Evolutionary conservation across 2,113 vertebrate species (phyloP).

Genomic region (Taxidea taxus): DNA sequence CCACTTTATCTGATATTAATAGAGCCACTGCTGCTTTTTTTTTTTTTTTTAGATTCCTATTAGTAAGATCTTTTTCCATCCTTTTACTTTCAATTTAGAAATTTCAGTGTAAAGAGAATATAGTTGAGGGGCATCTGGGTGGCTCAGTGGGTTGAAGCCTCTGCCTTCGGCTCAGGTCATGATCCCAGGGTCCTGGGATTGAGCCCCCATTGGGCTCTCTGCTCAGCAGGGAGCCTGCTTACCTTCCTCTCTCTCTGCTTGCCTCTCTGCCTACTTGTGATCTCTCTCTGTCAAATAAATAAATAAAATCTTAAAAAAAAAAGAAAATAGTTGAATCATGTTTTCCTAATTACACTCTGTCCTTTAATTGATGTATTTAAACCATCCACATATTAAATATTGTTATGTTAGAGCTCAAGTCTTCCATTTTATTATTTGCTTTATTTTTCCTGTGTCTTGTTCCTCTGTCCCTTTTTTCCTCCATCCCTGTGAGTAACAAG

Average conservation of each 20-base stretch:
- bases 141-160: too few species aligned
- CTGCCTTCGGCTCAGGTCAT: too few species aligned
- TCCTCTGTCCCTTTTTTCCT: neutral
- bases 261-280: too few species aligned
- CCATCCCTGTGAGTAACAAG: neutral
- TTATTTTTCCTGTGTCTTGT: neutral
- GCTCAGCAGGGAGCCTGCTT: too few species aligned
- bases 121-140: too few species aligned
- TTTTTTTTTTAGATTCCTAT: neutral
- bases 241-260: too few species aligned
- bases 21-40: neutral
- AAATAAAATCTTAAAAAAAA: too few species aligned
- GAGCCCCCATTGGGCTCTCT: too few species aligned
- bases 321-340: neutral
- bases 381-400: neutral
- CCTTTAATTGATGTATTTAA: neutral
- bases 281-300: too few species aligned
- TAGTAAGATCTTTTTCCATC: neutral
- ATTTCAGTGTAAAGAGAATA: neutral
- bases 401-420: neutral
- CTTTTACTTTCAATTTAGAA: neutral
- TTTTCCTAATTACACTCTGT: neutral
- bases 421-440: neutral
- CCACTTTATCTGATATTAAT: neutral
- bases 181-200: too few species aligned